Percentiles rank a stretch among this genome's conserved stretches.
Conservation (phyloP, 2,797 vertebrate genomes). For the Tadarida brasiliensis region DNA sequence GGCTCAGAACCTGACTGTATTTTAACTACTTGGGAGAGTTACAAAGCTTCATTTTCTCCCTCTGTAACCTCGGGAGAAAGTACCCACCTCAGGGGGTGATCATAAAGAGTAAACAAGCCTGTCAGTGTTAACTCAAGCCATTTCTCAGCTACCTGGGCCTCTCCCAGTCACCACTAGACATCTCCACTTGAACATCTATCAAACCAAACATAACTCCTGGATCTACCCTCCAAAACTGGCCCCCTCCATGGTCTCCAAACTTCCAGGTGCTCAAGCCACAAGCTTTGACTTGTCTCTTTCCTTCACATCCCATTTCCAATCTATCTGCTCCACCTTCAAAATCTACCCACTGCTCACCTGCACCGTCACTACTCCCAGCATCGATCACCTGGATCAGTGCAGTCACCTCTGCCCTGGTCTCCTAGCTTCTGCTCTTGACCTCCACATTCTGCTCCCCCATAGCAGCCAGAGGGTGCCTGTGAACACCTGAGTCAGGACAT, state of each 20-base stretch:
- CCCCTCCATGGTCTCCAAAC: background rate
- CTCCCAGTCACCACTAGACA: no score
- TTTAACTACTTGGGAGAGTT: background rate
- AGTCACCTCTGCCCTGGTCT: background rate
- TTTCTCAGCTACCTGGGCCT: background rate
- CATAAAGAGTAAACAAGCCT: background rate
- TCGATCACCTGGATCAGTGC: background rate
- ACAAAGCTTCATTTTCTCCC: background rate
- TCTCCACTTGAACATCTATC: background rate
- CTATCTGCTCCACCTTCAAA: background rate
- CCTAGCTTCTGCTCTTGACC: background rate
- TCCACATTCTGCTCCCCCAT: background rate
- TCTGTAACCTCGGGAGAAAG: background rate
- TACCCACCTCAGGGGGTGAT: no score
- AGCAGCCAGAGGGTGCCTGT: background rate
- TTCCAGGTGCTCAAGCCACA: background rate
- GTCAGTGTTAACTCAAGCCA: no score
- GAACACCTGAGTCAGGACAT: background rate
- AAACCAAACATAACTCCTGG: background rate
- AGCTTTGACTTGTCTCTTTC: background rate
- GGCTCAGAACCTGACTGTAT: background rate
- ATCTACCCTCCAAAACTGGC: background rate
- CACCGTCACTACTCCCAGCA: background rate
- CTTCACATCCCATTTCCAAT: background rate
- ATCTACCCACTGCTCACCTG: background rate